Conservation (phyloP, 1,140 invertebrate genomes). For the Hycleus cichorii region DNA sequence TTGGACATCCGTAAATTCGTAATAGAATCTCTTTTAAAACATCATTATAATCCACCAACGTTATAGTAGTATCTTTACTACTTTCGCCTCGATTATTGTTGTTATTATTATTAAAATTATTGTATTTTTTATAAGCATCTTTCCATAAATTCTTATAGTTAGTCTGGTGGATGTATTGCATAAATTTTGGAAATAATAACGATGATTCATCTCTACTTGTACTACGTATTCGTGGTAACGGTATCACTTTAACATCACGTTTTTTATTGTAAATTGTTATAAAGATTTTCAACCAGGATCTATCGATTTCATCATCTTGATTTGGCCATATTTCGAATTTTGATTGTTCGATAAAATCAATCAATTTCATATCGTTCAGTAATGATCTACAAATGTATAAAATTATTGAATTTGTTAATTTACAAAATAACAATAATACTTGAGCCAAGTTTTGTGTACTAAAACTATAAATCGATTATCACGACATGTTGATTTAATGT, state of each 20-base stretch:
- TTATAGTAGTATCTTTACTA: conserved; percentile 39
- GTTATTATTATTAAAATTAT: conserved; percentile 9
- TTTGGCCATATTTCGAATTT: conserved; percentile 41
- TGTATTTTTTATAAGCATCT: conserved; percentile 72
- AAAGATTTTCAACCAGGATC: conserved; percentile 53
- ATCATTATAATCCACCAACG: conserved; percentile 47
- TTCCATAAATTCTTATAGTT: conserved; percentile 82
- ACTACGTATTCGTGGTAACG: conserved; percentile 56
- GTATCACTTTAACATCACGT: conserved; percentile 59
- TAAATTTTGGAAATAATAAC: conserved; percentile 65
- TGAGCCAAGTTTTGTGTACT: conserved; percentile 60
- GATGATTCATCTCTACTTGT: conserved; percentile 49
- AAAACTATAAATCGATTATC: conserved; percentile 51
- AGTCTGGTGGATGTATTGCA: conserved; percentile 70
- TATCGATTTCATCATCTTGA: conserved; percentile 49
- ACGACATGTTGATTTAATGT: conserved; percentile 50
- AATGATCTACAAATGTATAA: conserved; percentile 39
- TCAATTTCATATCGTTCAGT: conserved; percentile 45
- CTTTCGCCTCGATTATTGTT: conserved; percentile 40
- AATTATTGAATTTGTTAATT: too few species aligned
- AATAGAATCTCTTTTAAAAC: conserved; percentile 62
- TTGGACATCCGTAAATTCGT: conserved; percentile 64
- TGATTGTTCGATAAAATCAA: conserved; percentile 40
- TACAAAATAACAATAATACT: conserved; percentile 35
- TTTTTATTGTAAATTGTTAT: conserved; percentile 53